These are phyloP conservation scores for Eulemur coronatus DNA, from an alignment of 2,797 vertebrate species.

Conservation along the genomic window DNA sequence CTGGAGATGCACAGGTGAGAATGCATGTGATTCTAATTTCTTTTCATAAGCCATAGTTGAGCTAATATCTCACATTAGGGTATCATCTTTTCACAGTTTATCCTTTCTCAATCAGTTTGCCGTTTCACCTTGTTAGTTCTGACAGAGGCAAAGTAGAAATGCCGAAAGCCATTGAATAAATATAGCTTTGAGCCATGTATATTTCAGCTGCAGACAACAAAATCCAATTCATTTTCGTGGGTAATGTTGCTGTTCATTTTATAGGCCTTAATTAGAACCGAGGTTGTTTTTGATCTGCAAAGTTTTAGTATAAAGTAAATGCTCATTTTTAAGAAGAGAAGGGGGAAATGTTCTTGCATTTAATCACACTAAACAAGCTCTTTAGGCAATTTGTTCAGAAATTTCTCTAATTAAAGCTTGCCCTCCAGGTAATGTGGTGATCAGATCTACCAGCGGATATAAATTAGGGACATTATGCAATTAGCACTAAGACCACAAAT, in stretches of 20 bases:
- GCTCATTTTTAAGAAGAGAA: conserved; percentile 73
- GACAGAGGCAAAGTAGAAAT: conserved; percentile 61
- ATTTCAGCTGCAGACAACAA: conserved; percentile 48
- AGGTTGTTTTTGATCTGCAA: conserved; percentile 71
- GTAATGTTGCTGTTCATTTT: conserved; percentile 64
- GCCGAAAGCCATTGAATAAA: conserved; percentile 57
- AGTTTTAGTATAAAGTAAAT: conserved; percentile 76
- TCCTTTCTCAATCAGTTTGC: conserved; percentile 49
- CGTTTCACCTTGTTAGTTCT: conserved; percentile 67
- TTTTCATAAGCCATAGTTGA: conserved; percentile 54
- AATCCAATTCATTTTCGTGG: conserved; percentile 64
- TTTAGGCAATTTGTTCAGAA: conserved; percentile 88
- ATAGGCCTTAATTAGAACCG: conserved; percentile 77
- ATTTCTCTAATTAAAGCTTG: conserved; percentile 87
- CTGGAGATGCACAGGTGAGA: background rate
- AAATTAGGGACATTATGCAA: conserved; percentile 89
- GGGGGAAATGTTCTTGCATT: conserved; percentile 74
- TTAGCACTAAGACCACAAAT: conserved; percentile 87
- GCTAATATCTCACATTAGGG: background rate
- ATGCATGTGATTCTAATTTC: background rate
- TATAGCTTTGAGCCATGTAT: background rate
- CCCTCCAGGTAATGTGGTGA: conserved; percentile 87
- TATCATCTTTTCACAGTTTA: conserved; percentile 68
- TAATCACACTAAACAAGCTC: conserved; percentile 86
- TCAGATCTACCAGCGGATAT: conserved; percentile 87